These are phyloP conservation scores for Thecocarcelia acutangulata DNA, from an alignment of 2,888 invertebrate species.

Conservation along the genomic window DNA sequence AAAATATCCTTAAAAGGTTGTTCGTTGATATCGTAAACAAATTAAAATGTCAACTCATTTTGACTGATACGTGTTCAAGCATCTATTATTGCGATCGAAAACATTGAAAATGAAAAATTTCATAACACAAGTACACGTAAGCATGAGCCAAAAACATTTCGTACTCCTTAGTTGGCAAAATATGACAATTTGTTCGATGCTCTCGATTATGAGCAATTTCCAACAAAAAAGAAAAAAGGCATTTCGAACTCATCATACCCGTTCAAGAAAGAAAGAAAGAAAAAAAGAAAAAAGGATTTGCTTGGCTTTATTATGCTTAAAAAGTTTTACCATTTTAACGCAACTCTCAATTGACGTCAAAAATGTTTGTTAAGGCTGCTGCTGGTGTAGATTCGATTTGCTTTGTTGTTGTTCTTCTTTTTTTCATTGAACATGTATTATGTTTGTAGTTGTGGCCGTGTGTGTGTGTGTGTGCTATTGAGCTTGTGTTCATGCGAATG, in stretches of 20 bases:
- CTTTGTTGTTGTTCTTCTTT: not conserved
- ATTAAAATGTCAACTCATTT: conserved; percentile 30
- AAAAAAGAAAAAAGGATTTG: not conserved
- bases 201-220: too few relatives aligned
- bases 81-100: not conserved
- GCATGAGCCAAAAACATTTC: conserved; percentile 13
- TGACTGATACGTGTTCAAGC: conserved; percentile 6
- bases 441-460: not conserved
- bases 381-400: not conserved
- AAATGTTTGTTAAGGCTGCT: conserved; percentile 17
- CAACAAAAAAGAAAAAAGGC: too few relatives aligned
- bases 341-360: conserved; percentile 41
- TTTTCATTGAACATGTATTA: conserved; percentile 12
- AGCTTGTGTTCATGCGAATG: not conserved
- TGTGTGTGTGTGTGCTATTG: not conserved
- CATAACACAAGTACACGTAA: not conserved
- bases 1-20: too few relatives aligned
- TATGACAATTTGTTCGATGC: conserved; percentile 7
- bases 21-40: conserved; percentile 17
- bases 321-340: not conserved
- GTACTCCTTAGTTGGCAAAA: conserved; percentile 34
- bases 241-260: too few relatives aligned
- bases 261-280: not conserved
- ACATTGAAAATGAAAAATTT: not conserved
- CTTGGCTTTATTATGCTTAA: not conserved